phyloP scores from a whole-genome alignment of 2,113 vertebrate species.

The Cyphomyrus plagiostoma region DNA sequence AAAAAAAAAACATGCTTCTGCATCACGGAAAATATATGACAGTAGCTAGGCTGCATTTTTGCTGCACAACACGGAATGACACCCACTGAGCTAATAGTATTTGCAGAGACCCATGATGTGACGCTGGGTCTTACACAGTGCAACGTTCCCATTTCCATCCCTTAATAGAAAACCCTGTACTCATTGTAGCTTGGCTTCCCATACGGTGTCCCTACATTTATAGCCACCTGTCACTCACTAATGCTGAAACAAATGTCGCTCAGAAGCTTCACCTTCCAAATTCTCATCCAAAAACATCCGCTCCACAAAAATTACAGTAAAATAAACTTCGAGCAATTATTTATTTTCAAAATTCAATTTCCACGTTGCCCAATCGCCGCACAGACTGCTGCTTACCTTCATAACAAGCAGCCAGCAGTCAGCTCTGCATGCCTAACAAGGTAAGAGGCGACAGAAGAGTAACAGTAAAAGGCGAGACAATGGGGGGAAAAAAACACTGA shows the following conservation, averaged over 20 bases:
- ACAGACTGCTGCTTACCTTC: not conserved
- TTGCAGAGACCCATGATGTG: not conserved
- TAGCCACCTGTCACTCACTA: not conserved
- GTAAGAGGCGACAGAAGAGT: too few species aligned
- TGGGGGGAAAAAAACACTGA: constrained; percentile 37
- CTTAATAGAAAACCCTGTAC: not conserved
- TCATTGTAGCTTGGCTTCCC: not conserved
- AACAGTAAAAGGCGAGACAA: constrained; percentile 33
- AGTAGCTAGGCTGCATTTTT: not conserved
- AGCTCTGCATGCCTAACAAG: not conserved
- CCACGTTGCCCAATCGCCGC: not conserved
- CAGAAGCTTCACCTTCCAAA: not conserved
- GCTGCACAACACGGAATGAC: constrained; percentile 6
- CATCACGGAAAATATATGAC: not conserved
- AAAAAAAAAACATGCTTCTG: not conserved
- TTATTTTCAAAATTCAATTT: not conserved
- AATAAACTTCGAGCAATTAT: not conserved
- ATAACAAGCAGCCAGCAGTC: not conserved
- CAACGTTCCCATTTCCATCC: not conserved
- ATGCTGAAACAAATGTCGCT: not conserved
- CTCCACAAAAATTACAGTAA: not conserved
- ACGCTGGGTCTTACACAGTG: not conserved
- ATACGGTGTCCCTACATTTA: not conserved
- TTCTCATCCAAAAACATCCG: not conserved
- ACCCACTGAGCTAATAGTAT: constrained; percentile 1